A percentile compares a stretch with the other conserved stretches of the same genome.
phyloP scores from a whole-genome alignment of 2,113 vertebrate species.

The Menura novaehollandiae region DNA sequence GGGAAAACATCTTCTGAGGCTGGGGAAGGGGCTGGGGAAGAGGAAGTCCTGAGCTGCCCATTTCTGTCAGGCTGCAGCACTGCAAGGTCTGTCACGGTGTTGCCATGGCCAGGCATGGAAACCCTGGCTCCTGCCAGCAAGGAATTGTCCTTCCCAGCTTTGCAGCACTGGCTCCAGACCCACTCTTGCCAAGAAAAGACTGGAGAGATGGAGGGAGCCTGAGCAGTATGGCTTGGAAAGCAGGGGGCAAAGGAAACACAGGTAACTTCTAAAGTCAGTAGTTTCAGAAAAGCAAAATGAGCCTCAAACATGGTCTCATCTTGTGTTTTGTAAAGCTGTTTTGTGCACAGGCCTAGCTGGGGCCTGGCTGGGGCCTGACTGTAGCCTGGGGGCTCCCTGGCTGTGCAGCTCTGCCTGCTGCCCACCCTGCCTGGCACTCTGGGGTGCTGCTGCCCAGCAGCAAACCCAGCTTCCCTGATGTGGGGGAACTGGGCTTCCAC shows the following conservation, averaged over 20 bases:
- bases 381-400: neutral
- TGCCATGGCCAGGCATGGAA: rapidly evolving
- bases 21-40: neutral
- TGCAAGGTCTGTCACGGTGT: rapidly evolving
- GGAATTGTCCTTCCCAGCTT: neutral
- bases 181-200: neutral
- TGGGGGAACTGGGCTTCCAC: rapidly evolving
- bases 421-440: neutral
- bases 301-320: rapidly evolving
- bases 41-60: neutral
- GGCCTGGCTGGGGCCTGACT: rapidly evolving
- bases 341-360: rapidly evolving
- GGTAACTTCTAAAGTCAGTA: neutral
- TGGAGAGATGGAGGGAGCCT: neutral
- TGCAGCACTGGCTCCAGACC: neutral
- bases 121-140: neutral
- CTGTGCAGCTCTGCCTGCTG: neutral
- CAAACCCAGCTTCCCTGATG: rapidly evolving
- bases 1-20: neutral
- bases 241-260: neutral
- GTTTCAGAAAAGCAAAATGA: neutral
- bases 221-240: neutral
- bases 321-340: neutral
- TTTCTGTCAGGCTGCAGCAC: neutral
- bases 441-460: neutral